Evolutionary conservation across 92 coral and sea anemone species (phyloP).

Genomic region (Phenganax stokvisi): DNA sequence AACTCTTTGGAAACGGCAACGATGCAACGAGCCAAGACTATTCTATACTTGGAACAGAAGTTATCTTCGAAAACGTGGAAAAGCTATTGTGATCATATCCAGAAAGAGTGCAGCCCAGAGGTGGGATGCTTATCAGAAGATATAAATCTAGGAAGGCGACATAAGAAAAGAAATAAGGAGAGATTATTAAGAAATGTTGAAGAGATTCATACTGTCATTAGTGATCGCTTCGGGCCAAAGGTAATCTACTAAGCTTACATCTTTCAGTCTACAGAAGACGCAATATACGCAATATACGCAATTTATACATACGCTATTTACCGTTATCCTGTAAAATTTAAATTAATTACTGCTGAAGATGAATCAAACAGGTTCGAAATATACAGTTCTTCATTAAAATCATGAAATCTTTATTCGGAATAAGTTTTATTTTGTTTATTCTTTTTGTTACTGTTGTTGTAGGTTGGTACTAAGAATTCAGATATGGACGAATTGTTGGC

Average conservation of each 20-base stretch:
- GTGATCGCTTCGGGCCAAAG: slow-evolving; percentile 15
- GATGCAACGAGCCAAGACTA: slow-evolving; percentile 38
- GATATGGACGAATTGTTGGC: slow-evolving; percentile 33
- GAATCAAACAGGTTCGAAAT: too few relatives aligned
- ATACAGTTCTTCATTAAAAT: too few relatives aligned
- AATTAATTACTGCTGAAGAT: too few relatives aligned
- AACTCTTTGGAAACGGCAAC: slow-evolving; percentile 33
- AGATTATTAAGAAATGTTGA: slow-evolving; percentile 1
- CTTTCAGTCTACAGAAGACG: too few relatives aligned
- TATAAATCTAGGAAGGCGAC: slow-evolving; percentile 15
- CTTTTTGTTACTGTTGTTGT: too few relatives aligned
- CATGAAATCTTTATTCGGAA: too few relatives aligned
- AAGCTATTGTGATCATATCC: slow-evolving; percentile 19
- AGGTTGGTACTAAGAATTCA: slow-evolving; percentile 10
- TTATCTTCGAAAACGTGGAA: slow-evolving; percentile 4
- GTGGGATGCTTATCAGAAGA: slow-evolving; percentile 18
- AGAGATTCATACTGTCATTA: slow-evolving; percentile 16
- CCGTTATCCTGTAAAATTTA: too few relatives aligned
- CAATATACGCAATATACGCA: too few relatives aligned
- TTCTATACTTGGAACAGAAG: slow-evolving; percentile 31
- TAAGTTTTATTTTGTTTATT: too few relatives aligned
- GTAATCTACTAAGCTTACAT: too few relatives aligned
- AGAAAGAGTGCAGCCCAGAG: slow-evolving; percentile 25
- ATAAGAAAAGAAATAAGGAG: slow-evolving; percentile 21
- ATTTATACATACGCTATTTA: too few relatives aligned